Percentiles rank a stretch among this genome's conserved stretches.
These are phyloP conservation scores for Ommatoiulus sabulosus DNA, from an alignment of 2,888 invertebrate genomes.

Conservation along the genomic window DNA sequence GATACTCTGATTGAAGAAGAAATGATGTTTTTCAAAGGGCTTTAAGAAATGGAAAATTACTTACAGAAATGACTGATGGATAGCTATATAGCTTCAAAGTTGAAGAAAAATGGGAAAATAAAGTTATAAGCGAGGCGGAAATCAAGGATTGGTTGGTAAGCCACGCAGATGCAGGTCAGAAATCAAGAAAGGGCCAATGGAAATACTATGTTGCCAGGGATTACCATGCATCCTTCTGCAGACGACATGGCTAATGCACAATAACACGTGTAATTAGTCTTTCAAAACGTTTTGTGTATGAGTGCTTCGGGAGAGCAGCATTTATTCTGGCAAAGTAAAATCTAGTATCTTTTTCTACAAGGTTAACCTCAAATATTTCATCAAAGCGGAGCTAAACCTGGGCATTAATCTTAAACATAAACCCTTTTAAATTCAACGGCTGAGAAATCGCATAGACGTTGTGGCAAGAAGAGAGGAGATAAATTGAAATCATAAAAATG, in stretches of 20 bases:
- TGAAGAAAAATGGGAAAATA: no score
- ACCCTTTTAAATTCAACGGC: neutral
- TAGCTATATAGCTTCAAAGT: no score
- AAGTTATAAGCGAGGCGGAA: no score
- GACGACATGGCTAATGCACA: neutral
- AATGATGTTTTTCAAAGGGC: no score
- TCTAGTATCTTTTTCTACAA: neutral
- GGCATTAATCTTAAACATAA: conserved; percentile 4
- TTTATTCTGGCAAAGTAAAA: neutral
- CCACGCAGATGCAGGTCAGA: no score
- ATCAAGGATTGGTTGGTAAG: no score
- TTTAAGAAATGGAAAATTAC: no score
- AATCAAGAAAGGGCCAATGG: no score
- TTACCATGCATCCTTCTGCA: neutral
- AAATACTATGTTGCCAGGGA: neutral
- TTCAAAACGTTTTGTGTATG: neutral
- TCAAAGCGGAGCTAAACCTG: neutral
- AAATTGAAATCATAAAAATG: conserved; percentile 12
- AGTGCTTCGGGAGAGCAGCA: neutral
- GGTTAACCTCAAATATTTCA: neutral
- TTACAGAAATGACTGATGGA: no score
- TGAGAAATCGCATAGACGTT: neutral
- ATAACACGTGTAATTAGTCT: neutral
- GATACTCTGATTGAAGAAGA: no score
- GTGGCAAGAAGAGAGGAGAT: neutral